phyloP scores from a whole-genome alignment of 2,113 vertebrate species.

The Cyprinus carpio region DNA sequence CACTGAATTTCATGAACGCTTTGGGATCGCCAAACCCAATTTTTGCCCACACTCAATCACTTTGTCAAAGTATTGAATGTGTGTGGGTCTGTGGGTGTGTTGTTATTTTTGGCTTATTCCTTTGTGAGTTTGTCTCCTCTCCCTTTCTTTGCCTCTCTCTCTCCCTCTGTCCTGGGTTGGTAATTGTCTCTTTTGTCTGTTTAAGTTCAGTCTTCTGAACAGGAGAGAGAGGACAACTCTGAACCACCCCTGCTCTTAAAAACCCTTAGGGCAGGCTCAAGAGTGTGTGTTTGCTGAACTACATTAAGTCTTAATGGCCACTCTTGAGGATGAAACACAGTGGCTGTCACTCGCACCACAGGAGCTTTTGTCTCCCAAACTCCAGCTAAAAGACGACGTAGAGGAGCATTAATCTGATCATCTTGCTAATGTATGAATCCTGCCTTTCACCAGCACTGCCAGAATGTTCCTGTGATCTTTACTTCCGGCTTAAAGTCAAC shows the following conservation, averaged over 20 bases:
- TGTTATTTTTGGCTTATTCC: constrained; percentile 1
- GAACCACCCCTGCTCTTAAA: constrained; percentile 39
- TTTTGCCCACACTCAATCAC: constrained; percentile 22
- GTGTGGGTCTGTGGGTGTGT: constrained; percentile 37
- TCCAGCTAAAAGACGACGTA: constrained; percentile 30
- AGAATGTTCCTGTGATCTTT: constrained; percentile 6
- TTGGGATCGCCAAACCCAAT: neutral
- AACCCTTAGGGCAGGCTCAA: constrained; percentile 43
- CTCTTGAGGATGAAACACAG: constrained; percentile 52
- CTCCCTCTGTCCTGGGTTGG: constrained; percentile 47
- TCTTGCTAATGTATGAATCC: constrained; percentile 15
- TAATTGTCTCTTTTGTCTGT: constrained; percentile 55
- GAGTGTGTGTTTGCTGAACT: constrained; percentile 47
- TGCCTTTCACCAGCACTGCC: neutral
- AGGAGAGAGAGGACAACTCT: constrained; percentile 42
- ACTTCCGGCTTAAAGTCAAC: neutral
- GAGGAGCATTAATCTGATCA: constrained; percentile 37
- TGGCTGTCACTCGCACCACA: constrained; percentile 44
- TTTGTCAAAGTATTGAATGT: constrained; percentile 35
- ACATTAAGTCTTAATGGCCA: constrained; percentile 50
- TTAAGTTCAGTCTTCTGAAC: constrained; percentile 47
- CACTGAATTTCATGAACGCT: neutral
- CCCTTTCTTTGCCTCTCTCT: constrained; percentile 43
- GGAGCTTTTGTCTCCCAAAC: constrained; percentile 38
- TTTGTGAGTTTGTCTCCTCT: constrained; percentile 41